A percentile compares a stretch with the other conserved stretches of the same genome.
These are phyloP conservation scores for Alectoris magna DNA, from an alignment of 2,797 vertebrate species.

Conservation along the genomic window DNA sequence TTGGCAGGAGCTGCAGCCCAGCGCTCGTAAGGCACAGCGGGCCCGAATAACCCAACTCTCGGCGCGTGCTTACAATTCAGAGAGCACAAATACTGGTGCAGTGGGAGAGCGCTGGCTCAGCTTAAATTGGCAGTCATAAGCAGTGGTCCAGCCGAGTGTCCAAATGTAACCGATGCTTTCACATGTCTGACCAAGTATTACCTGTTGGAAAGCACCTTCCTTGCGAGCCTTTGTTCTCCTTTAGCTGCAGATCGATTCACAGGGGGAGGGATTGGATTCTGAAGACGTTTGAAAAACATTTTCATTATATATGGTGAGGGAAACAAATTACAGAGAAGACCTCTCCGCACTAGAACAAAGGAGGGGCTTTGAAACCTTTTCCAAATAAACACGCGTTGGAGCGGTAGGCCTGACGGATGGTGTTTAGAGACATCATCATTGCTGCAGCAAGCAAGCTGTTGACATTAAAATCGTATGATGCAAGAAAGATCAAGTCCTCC, in stretches of 20 bases:
- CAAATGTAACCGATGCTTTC: not conserved
- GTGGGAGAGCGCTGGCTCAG: not conserved
- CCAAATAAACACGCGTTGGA: not conserved
- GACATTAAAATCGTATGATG: not conserved
- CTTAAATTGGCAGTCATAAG: not conserved
- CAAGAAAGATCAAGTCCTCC: not conserved
- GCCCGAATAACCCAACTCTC: not conserved
- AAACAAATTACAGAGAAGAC: slow-evolving; percentile 41
- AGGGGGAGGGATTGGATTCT: not conserved
- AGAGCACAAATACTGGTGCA: not conserved
- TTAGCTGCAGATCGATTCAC: not conserved
- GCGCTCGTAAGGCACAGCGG: fast-evolving
- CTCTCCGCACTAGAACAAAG: not conserved
- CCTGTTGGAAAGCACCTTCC: not conserved
- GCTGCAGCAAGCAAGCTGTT: not conserved
- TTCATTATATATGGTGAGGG: not conserved
- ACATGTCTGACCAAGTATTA: not conserved
- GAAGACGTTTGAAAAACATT: not conserved
- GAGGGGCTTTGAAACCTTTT: not conserved
- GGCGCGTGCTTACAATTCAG: fast-evolving
- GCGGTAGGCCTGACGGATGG: not conserved
- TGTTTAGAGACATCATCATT: not conserved
- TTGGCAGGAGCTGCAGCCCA: not conserved
- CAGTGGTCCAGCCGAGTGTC: not conserved
- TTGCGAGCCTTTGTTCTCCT: not conserved